Conservation (phyloP, 2,888 invertebrate species). For the Drosophila testacea region DNA sequence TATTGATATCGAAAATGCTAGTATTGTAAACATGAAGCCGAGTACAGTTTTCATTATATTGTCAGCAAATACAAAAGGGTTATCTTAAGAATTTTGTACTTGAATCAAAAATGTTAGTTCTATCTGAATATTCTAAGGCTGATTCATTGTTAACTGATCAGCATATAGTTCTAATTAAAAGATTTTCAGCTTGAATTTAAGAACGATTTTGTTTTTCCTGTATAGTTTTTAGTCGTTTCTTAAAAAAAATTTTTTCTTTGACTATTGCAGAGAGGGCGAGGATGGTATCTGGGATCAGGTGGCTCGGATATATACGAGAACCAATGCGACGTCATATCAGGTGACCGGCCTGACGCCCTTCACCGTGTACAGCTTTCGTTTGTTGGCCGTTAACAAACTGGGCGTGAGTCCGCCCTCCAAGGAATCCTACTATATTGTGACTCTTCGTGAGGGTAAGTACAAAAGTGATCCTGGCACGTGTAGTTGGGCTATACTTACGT, state of each 20-base stretch:
- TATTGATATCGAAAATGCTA: too few relatives aligned
- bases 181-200: too few relatives aligned
- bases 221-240: background rate
- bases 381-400: slow-evolving; percentile 90
- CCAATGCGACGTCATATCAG: slow-evolving; percentile 88
- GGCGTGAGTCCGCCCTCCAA: slow-evolving; percentile 89
- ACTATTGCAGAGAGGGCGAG: slow-evolving; percentile 88
- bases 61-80: too few relatives aligned
- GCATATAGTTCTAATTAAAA: too few relatives aligned
- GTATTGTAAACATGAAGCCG: too few relatives aligned
- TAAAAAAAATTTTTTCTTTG: background rate
- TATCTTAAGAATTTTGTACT: too few relatives aligned
- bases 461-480: slow-evolving; percentile 12
- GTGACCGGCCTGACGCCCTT: slow-evolving; percentile 89
- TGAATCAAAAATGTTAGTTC: too few relatives aligned
- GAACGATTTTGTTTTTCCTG: too few relatives aligned
- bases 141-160: too few relatives aligned
- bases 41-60: too few relatives aligned
- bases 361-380: slow-evolving; percentile 91
- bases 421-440: slow-evolving; percentile 90
- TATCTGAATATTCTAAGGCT: too few relatives aligned
- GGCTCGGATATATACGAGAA: slow-evolving; percentile 88
- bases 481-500: slow-evolving; percentile 20
- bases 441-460: slow-evolving; percentile 89
- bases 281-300: slow-evolving; percentile 89